Base-by-base conservation (phyloP, 1,140 invertebrate genomes). In the Trichogramma pretiosum region DNA sequence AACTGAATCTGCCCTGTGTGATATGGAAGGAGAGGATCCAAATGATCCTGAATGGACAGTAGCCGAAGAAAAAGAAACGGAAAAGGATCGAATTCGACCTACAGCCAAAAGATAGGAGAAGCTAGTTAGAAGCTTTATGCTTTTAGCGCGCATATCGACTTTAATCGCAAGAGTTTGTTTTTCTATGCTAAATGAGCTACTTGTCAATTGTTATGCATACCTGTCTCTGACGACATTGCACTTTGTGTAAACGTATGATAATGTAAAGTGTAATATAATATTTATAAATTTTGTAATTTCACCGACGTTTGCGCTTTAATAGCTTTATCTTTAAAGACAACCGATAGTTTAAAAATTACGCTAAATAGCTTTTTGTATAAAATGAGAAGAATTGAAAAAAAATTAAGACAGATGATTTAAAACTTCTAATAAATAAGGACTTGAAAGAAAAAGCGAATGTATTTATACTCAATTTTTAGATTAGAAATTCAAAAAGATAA, bases 11-110 rank as follows among this genome's bases (percentile, higher is more conserved):
- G 77, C 75, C 17, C 70, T 64, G 49, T 71, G 66, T 47, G 74
- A 77, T 30, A 69, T 77, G 49, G 76, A 76, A 33, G 80, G 78
- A 4, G 85, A 87, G 56, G 85, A 88, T 67, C 84, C 84, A 2
- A 84, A 87, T 62, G 86, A 89, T 69, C 82, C 81, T 3, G 86
- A 89, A 61, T 89, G 86, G 86, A 76, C 74, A 24, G 75, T 74
- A 30, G 75, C 62, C 19, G 65, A 71, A 44, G 66, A 66, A 36
- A 60, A 65, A 38, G 65, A 72, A 43, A 60, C 57, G 52, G 68
- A 72, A 57, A 70, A 72, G 55, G 69, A 70, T 46, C 62, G 68
- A 64, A 70, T 70, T 63, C 65, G 69, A 56, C 61, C 62, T 34
- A 70, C 66, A 35, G 65, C 67, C 59, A 72, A 72, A 46, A 72